These are phyloP conservation scores for Mesoclemmys tuberculata DNA, from an alignment of 2,113 vertebrate species.

Conservation along the genomic window DNA sequence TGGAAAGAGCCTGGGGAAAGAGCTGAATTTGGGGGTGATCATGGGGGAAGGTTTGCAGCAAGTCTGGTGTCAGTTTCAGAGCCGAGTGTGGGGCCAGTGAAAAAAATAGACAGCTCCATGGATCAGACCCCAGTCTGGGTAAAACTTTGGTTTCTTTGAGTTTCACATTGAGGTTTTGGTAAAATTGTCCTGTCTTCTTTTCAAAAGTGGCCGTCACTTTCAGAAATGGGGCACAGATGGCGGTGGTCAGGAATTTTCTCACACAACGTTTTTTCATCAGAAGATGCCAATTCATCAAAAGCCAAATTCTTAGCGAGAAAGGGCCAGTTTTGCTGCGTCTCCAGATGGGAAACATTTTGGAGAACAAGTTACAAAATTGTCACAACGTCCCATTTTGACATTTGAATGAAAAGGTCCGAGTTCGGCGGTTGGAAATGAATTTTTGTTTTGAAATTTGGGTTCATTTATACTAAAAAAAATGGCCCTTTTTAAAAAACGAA, in stretches of 20 bases:
- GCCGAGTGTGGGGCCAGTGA: no score
- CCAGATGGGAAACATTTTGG: background rate
- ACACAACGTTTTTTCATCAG: background rate
- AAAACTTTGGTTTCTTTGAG: background rate
- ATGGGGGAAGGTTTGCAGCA: background rate
- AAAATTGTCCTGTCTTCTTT: background rate
- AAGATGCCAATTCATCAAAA: background rate
- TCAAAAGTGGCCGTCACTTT: background rate
- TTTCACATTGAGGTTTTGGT: background rate
- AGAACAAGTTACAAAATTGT: background rate
- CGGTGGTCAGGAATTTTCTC: background rate
- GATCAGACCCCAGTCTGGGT: no score
- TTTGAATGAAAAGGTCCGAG: background rate
- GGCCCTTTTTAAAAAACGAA: background rate
- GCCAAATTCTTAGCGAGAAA: background rate
- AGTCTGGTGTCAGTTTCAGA: background rate
- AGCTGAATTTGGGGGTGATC: background rate
- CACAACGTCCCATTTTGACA: background rate
- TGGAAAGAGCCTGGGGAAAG: background rate
- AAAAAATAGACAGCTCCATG: background rate
- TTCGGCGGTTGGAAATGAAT: background rate
- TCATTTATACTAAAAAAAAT: background rate
- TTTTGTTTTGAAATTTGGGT: background rate
- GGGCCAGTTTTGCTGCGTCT: background rate
- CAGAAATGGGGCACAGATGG: background rate